These are phyloP conservation scores for Temnothorax longispinosus DNA, from an alignment of 1,140 invertebrate genomes.

Conservation along the genomic window DNA sequence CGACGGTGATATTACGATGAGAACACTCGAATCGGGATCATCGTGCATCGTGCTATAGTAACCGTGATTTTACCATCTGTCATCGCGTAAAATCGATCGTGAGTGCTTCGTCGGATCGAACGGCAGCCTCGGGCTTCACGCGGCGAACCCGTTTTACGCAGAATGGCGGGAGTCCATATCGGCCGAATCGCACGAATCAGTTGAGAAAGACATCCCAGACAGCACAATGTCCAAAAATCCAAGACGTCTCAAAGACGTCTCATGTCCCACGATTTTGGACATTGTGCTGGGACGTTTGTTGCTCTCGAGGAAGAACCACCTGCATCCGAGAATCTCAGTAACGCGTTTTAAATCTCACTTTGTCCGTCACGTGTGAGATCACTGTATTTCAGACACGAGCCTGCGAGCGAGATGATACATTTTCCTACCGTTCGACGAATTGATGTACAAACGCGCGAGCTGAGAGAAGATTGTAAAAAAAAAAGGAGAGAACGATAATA, in stretches of 20 bases:
- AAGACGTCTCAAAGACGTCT: too few species aligned
- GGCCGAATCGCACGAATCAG: not conserved
- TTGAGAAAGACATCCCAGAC: not conserved
- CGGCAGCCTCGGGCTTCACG: not conserved
- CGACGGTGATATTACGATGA: conserved; percentile 8
- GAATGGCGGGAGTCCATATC: not conserved
- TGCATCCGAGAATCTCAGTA: not conserved
- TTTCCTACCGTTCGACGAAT: not conserved
- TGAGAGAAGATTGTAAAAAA: not conserved
- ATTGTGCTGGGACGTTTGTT: not conserved
- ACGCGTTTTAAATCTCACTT: not conserved
- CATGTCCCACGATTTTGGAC: too few species aligned
- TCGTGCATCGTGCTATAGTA: conserved; percentile 25
- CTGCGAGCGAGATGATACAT: not conserved
- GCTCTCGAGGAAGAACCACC: not conserved
- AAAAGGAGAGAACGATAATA: not conserved
- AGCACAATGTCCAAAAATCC: too few species aligned
- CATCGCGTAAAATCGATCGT: not conserved
- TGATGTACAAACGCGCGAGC: not conserved
- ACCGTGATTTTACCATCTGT: conserved; percentile 23
- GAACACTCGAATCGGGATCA: conserved; percentile 27
- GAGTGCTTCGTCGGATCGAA: not conserved
- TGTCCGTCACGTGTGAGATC: not conserved
- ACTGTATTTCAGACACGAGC: not conserved
- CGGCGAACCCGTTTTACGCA: not conserved